phyloP scores from a whole-genome alignment of 2,113 vertebrate genomes.

The Pollimyrus isidori region DNA sequence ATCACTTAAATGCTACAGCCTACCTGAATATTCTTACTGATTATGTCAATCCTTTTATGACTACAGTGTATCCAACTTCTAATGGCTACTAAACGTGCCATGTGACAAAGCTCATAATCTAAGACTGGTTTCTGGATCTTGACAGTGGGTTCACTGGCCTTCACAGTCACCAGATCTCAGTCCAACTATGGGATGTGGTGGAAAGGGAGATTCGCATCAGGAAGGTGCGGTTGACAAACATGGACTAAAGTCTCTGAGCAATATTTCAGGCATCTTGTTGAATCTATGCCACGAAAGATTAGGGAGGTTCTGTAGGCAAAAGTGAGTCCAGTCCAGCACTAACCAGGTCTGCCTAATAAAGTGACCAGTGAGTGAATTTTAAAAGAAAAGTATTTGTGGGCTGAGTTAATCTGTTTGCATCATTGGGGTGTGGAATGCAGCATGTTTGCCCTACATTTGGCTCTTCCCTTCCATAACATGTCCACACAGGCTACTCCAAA shows the following conservation, averaged over 20 bases:
- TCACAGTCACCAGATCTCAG: not conserved
- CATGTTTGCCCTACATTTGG: not conserved
- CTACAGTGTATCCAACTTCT: not conserved
- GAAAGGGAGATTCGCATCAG: not conserved
- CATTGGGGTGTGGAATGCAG: not conserved
- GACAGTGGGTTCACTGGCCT: not conserved
- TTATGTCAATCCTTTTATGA: not conserved
- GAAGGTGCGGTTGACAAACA: not conserved
- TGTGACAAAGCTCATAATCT: not conserved
- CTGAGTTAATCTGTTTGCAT: not conserved
- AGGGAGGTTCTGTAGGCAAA: not conserved
- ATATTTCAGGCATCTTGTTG: not conserved
- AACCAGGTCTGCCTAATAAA: not conserved
- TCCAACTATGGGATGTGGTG: not conserved
- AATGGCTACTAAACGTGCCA: not conserved
- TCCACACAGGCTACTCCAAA: not conserved
- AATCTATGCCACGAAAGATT: not conserved
- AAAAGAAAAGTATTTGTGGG: not conserved
- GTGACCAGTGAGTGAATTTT: not conserved
- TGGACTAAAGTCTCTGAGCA: not conserved
- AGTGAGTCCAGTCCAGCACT: not conserved
- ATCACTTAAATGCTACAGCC: too few relatives aligned
- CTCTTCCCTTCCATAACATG: not conserved
- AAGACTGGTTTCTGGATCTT: not conserved
- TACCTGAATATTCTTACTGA: not conserved